Evolutionary conservation across 2,113 vertebrate species (phyloP), one percentile per base, ranked within the genome.

Genomic region (Daboia siamensis): DNA sequence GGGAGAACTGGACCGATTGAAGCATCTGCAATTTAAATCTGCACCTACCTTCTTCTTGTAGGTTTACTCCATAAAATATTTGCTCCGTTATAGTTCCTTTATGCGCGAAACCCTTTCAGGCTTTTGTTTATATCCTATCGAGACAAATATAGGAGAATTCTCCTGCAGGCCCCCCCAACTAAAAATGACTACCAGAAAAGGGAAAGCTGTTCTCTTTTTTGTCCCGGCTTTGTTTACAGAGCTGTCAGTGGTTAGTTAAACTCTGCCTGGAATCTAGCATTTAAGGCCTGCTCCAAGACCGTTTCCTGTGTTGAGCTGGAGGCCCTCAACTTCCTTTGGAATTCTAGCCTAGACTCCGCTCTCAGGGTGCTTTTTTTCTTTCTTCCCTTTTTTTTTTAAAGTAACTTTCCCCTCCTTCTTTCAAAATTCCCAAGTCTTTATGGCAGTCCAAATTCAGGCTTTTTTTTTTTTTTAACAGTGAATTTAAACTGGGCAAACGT

Each of bases 221-320:
- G 97, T 97, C 92, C 97, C 96, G 93, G 95, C 96, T 97, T 96
- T 98, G 97, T 98, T 98, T 98, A 98, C 97, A 98, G 97, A 98
- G 97, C 97, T 98, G 97, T 98, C 98, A 98, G 97, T 98, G 97
- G 97, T 98, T 98, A 97, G 97, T 97, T 98, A 98, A 98, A 98
- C 97, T 97, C 97, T 95, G 97, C 97, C 97, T 98, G 98, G 98
- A 98, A 98, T 98, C 97, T 98, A 97, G 97, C 96, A 97, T 98
- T 97, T 97, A 97, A 97, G 97, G 97, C 96, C 96, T 96, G 97
- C 97, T 98, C 95, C 94, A 89, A 98, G 97, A 98, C 97, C 97
- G 97, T 93, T 98, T 98, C 98, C 98, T 98, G 98, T 97, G 97
- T 94, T 95, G 97, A 95, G 96, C 95, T 93, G 97, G 97, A 97